Base-by-base conservation (phyloP, 2,888 invertebrate species). In the Neocrepidodera transversa region DNA sequence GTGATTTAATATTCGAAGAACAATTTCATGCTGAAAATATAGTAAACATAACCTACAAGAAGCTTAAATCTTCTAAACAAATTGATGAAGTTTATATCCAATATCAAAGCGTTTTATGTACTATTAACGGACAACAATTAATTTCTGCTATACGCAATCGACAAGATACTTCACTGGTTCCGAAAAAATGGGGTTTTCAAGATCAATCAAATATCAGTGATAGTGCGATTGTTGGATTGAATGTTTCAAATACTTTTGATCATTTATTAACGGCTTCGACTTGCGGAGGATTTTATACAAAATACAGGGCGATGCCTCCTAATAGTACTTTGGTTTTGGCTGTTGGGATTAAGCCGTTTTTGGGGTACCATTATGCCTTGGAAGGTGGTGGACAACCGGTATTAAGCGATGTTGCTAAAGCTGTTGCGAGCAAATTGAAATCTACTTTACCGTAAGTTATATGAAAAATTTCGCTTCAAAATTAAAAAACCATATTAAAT, bases 351-450 rank as follows among this genome's bases (percentile, higher is more conserved):
- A 87, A 89, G 60, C 97, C 97, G 0, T 97, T 89, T 79, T 77
- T 94, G 58, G 93, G 92, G 1, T 95, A 94, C 79, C 95, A 94
- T 79, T 92, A 91, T 79, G 94, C 93, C 4, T 82, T 93, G 52
- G 96, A 97, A 84, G 95, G 95, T 16, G 89, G 89, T 52, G 83
- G 89, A 13, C 90, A 90, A 23, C 92, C 92, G 0, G 85, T 91
- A 10, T 81, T 97, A 10, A 89, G 92, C 49, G 95, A 96, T 76
- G 93, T 97, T n/a, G 95, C 95, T 0, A 89, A 92, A 76, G 95
- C 93, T 52, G 92, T 96, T 48, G 95, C 95, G 1, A 91, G 87
- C 74, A 95, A 93, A 82, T 83, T 95, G 18, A 91, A 93, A 76
- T 89, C 87, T 43, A 88, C 88, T 40, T 80, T 91, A 67, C 90